Conservation (phyloP, 2,797 vertebrate genomes). For the Cetoscarus ocellatus region DNA sequence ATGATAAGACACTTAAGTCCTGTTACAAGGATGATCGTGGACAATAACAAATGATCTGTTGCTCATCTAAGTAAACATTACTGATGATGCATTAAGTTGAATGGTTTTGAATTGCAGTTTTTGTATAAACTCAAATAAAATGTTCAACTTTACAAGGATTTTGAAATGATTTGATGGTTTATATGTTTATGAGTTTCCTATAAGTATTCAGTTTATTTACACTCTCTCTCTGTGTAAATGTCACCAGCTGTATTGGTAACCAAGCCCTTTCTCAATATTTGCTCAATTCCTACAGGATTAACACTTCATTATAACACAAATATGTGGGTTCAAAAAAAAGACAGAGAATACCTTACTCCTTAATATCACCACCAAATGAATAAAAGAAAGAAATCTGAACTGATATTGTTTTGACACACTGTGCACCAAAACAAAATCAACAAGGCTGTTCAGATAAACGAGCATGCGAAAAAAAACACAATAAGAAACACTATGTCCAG, state of each 20-base stretch:
- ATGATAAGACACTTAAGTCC: background rate
- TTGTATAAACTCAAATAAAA: no score
- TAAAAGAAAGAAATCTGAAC: background rate
- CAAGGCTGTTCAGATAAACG: background rate
- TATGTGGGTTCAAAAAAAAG: background rate
- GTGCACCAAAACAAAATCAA: background rate
- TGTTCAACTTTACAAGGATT: no score
- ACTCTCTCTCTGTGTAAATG: constrained; percentile 33
- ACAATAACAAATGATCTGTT: background rate
- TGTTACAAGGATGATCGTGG: background rate
- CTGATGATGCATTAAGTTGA: background rate
- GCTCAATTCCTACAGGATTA: constrained; percentile 11
- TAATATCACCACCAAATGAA: background rate
- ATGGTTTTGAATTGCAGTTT: background rate
- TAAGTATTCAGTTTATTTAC: background rate
- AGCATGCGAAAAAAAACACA: background rate
- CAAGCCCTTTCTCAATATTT: constrained; percentile 19
- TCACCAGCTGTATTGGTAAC: constrained; percentile 10
- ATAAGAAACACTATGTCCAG: no score
- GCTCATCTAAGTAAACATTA: background rate
- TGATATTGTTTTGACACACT: no score
- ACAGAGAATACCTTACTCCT: background rate
- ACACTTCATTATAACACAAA: background rate
- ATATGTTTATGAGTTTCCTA: background rate
- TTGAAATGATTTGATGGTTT: no score